phyloP scores from a whole-genome alignment of 2,888 invertebrate species.

The Caenorhabditis sp. region DNA sequence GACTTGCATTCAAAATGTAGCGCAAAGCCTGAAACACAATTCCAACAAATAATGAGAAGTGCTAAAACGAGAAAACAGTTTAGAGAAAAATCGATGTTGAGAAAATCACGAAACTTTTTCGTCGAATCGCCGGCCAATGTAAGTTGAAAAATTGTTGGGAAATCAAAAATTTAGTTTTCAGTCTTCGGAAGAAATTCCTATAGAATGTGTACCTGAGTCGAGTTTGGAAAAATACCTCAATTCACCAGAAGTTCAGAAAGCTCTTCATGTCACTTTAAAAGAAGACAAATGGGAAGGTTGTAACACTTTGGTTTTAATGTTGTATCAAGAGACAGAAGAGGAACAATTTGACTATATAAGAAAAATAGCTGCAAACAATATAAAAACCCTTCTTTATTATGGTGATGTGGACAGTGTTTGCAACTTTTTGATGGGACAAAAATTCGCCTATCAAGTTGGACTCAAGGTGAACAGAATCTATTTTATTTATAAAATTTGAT shows the following conservation, averaged over 20 bases:
- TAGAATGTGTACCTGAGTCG: conserved; percentile 65
- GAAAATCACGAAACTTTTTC: too few species aligned
- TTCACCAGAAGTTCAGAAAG: conserved; percentile 54
- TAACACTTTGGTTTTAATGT: too few species aligned
- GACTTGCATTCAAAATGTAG: too few species aligned
- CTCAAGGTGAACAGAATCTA: conserved; percentile 15
- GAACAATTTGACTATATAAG: conserved; percentile 67
- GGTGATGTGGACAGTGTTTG: conserved; percentile 66
- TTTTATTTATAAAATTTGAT: not conserved
- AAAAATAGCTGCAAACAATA: conserved; percentile 63
- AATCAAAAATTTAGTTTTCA: conserved; percentile 4
- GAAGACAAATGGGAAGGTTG: conserved; percentile 64
- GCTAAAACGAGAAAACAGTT: conserved; percentile 45
- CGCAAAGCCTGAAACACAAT: too few species aligned
- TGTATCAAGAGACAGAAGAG: too few species aligned
- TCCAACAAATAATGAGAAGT: conserved; percentile 54
- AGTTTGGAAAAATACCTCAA: conserved; percentile 67
- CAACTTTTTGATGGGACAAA: conserved; percentile 69
- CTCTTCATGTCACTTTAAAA: conserved; percentile 61
- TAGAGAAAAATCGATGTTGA: conserved; percentile 22
- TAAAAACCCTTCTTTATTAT: conserved; percentile 68
- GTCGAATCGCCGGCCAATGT: too few species aligned
- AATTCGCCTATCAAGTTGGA: conserved; percentile 63
- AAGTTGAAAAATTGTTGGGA: conserved; percentile 26
- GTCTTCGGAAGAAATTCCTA: conserved; percentile 20